Percentiles rank a stretch among this genome's conserved stretches.
Conservation (phyloP, 2,113 vertebrate genomes). For the Recurvirostra avosetta region DNA sequence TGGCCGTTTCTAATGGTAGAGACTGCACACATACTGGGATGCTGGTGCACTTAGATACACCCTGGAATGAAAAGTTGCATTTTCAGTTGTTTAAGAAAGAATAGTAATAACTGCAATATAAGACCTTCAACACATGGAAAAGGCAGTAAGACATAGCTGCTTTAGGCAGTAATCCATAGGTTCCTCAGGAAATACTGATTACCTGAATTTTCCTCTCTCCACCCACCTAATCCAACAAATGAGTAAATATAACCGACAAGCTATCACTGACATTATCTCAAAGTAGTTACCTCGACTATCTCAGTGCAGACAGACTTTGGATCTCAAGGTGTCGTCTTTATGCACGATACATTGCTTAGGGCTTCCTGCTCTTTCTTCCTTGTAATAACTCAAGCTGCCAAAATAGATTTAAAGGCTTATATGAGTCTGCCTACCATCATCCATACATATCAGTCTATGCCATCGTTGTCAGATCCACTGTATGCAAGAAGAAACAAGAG, state of each 20-base stretch:
- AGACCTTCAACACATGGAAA: not conserved
- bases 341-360: not conserved
- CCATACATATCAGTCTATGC: rapidly evolving
- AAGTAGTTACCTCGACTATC: not conserved
- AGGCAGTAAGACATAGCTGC: not conserved
- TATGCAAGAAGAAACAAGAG: not conserved
- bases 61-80: not conserved
- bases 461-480: not conserved
- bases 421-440: not conserved
- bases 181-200: not conserved
- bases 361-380: not conserved
- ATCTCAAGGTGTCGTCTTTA: not conserved
- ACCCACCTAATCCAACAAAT: not conserved
- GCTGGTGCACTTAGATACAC: no score
- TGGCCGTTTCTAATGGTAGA: not conserved
- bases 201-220: not conserved
- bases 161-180: not conserved
- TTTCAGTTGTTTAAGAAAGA: not conserved
- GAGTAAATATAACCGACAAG: not conserved
- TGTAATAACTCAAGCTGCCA: not conserved
- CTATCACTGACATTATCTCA: not conserved
- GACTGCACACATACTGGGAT: not conserved
- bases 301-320: not conserved
- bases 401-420: not conserved
- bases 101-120: not conserved